Conservation (phyloP, 2,113 vertebrate species). For the Psilopsiagon aymara region DNA sequence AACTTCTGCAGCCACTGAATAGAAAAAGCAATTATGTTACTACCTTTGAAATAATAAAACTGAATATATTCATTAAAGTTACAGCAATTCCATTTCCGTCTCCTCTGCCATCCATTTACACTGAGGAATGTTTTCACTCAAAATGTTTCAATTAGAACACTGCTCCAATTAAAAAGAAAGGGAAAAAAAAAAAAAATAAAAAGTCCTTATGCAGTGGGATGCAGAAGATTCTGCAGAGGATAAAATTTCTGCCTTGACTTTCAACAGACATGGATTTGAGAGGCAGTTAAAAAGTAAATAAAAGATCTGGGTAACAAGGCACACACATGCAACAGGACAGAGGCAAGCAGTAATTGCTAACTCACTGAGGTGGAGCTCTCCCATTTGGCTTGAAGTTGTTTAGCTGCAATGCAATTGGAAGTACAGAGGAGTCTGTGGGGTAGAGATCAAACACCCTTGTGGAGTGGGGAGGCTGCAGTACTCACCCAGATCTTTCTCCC, state of each 20-base stretch:
- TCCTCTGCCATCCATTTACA: slow-evolving; percentile 34
- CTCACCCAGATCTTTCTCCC: not conserved
- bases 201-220: not conserved
- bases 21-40: slow-evolving; percentile 65
- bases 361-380: not conserved
- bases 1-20: slow-evolving; percentile 59
- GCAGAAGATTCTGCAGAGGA: not conserved
- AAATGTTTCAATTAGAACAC: slow-evolving; percentile 47
- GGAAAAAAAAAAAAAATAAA: not conserved
- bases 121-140: slow-evolving; percentile 47
- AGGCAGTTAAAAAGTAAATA: not conserved
- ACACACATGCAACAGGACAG: not conserved
- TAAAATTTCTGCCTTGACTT: not conserved
- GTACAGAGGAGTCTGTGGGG: not conserved
- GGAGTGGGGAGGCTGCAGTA: not conserved
- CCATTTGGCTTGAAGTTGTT: not conserved
- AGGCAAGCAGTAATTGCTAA: not conserved
- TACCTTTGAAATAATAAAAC: slow-evolving; percentile 70
- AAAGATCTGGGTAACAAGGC: not conserved
- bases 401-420: not conserved
- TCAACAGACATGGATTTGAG: not conserved
- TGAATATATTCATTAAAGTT: slow-evolving; percentile 64
- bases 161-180: slow-evolving; percentile 34
- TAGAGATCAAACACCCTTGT: not conserved
- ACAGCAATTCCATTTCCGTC: slow-evolving; percentile 40